A percentile compares a stretch with the other conserved stretches of the same genome.
phyloP scores from a whole-genome alignment of 2,797 vertebrate species.

The Pipistrellus kuhlii region DNA sequence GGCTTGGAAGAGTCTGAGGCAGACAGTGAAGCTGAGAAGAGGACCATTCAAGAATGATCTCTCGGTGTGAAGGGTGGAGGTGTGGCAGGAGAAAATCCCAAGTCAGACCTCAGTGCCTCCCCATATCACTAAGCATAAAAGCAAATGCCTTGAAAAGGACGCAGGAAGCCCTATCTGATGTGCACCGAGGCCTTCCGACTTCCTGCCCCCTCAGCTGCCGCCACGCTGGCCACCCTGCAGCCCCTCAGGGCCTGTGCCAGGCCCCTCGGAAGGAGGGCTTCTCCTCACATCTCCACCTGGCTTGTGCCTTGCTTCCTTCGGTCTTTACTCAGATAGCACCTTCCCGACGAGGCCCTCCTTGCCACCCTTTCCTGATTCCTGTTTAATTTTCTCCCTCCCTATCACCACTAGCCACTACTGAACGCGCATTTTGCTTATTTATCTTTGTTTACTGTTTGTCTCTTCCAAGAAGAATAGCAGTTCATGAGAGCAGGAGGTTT shows the following conservation, averaged over 20 bases:
- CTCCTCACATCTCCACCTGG: too few relatives aligned
- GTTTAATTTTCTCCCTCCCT: neutral
- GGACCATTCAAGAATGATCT: neutral
- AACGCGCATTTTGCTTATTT: neutral
- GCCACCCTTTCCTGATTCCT: neutral
- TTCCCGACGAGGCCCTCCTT: neutral
- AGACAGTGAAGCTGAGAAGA: neutral
- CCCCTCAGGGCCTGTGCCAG: neutral
- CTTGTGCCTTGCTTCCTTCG: neutral
- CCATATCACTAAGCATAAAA: neutral
- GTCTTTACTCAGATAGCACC: neutral
- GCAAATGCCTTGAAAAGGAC: neutral
- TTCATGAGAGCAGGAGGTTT: neutral
- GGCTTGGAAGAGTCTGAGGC: neutral
- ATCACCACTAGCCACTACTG: neutral
- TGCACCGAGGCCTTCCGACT: neutral
- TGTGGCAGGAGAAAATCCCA: accelerated
- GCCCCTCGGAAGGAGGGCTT: neutral
- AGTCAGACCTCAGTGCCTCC: neutral
- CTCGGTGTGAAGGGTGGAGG: neutral
- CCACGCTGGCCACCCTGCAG: accelerated
- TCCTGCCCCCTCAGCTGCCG: neutral
- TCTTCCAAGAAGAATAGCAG: neutral
- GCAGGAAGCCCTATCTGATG: neutral
- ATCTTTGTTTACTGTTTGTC: neutral